Conservation (phyloP, 2,113 vertebrate species). For the Triplophysa dalaica region DNA sequence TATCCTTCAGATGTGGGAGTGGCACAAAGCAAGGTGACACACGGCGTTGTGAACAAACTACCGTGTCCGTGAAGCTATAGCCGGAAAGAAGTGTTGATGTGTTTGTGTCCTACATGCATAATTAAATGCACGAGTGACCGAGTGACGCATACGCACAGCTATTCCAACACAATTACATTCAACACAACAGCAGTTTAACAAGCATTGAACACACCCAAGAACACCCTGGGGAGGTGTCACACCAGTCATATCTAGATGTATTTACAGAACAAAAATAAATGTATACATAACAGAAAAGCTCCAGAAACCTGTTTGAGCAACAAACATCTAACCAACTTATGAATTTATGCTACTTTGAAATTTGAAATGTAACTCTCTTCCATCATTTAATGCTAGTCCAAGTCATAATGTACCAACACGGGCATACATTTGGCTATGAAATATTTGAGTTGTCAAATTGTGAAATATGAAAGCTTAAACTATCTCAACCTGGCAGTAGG, state of each 20-base stretch:
- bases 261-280: neutral
- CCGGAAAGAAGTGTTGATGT: conserved; percentile 23
- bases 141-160: conserved; percentile 58
- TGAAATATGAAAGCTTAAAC: neutral
- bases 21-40: conserved; percentile 15
- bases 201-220: conserved; percentile 27
- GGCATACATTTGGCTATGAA: neutral
- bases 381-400: neutral
- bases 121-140: conserved; percentile 58
- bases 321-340: neutral
- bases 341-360: neutral
- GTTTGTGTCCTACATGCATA: conserved; percentile 47
- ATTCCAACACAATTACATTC: conserved; percentile 53
- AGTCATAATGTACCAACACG: neutral
- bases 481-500: neutral
- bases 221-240: conserved; percentile 21
- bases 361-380: neutral
- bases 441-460: neutral
- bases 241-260: neutral
- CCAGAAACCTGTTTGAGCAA: neutral
- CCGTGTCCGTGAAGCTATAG: conserved; percentile 28
- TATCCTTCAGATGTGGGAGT: conserved; percentile 26
- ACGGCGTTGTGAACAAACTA: neutral
- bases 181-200: conserved; percentile 53
- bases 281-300: neutral